A percentile compares a stretch with the other conserved stretches of the same genome.
phyloP scores from a whole-genome alignment of 2,888 invertebrate genomes.

The Nebria brevicollis region DNA sequence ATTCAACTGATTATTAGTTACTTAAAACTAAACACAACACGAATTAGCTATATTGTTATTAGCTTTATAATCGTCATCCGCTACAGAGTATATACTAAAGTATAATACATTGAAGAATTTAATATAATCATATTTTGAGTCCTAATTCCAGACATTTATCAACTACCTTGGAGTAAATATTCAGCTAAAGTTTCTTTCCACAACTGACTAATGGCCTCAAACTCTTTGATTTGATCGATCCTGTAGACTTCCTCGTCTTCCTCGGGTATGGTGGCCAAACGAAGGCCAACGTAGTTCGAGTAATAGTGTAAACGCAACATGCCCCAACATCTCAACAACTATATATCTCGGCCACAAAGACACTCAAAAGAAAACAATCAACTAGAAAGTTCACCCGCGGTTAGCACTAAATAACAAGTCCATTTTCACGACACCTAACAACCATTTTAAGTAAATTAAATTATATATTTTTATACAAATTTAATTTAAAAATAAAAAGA shows the following conservation, averaged over 20 bases:
- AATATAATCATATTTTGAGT: too few species aligned
- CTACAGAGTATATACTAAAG: too few species aligned
- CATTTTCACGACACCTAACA: not conserved
- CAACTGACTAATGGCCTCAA: conserved; percentile 80
- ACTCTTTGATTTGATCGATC: conserved; percentile 87
- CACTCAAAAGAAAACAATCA: conserved; percentile 16
- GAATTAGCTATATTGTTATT: too few species aligned
- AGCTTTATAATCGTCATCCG: too few species aligned
- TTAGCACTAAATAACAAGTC: not conserved
- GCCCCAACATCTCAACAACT: conserved; percentile 61
- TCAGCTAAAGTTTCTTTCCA: conserved; percentile 82
- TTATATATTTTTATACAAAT: not conserved
- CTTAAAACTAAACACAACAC: too few species aligned
- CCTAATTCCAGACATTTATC: not conserved
- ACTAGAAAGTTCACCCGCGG: conserved; percentile 5
- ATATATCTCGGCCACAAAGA: conserved; percentile 10
- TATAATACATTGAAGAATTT: not conserved
- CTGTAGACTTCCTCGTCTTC: conserved; percentile 74
- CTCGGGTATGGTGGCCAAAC: conserved; percentile 70
- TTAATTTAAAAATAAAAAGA: not conserved
- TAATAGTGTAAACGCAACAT: conserved; percentile 88
- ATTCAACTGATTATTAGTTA: too few species aligned
- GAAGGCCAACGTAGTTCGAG: conserved; percentile 77
- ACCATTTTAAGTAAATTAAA: not conserved
- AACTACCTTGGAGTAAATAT: conserved; percentile 72